A percentile compares a stretch with the other conserved stretches of the same genome.
Evolutionary conservation across 2,113 vertebrate species (phyloP).

Genomic region (Turdus rufiventris): DNA sequence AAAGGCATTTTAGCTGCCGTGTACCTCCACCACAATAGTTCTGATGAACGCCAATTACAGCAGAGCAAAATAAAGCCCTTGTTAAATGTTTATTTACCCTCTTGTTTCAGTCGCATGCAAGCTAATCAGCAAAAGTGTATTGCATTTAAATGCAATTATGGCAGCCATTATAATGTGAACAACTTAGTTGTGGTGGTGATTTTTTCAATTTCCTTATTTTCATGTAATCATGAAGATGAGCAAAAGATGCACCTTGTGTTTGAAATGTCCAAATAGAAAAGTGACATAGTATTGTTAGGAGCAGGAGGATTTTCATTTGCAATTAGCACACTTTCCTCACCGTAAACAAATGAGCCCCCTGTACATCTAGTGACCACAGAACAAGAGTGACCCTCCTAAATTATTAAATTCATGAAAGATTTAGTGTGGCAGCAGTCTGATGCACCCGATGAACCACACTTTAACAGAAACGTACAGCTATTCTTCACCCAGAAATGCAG

Average conservation of each 20-base stretch:
- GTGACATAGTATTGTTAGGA: background rate
- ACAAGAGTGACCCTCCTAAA: background rate
- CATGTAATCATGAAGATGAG: background rate
- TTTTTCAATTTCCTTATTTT: background rate
- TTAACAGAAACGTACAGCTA: background rate
- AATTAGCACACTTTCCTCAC: background rate
- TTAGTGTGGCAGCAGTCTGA: background rate
- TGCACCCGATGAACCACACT: background rate
- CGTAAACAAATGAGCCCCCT: background rate
- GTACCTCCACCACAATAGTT: background rate
- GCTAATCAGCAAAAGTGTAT: conserved; percentile 3
- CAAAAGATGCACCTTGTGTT: background rate
- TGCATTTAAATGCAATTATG: conserved; percentile 33
- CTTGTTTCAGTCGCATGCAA: background rate
- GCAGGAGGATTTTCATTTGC: background rate
- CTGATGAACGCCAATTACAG: background rate
- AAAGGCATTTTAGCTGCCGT: background rate
- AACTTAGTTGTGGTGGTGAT: background rate
- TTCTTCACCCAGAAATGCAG: background rate
- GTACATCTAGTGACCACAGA: background rate
- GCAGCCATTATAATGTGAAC: background rate
- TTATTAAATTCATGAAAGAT: background rate
- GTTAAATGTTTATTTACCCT: conserved; percentile 27
- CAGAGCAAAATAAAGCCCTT: background rate
- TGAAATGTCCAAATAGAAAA: background rate